phyloP scores from a whole-genome alignment of 1,140 invertebrate genomes.

The Asobara japonica region DNA sequence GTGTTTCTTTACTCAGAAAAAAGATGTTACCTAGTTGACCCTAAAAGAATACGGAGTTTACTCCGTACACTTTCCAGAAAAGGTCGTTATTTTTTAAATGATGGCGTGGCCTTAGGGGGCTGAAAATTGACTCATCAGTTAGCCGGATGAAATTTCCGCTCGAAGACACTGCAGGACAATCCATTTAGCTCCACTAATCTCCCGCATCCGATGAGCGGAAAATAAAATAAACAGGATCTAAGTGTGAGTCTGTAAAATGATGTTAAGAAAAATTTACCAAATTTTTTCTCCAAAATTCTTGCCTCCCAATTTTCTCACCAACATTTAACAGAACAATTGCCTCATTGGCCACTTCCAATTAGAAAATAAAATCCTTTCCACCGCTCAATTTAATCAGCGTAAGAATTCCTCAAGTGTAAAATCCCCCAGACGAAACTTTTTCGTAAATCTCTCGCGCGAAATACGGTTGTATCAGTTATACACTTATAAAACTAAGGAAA shows the following conservation, averaged over 20 bases:
- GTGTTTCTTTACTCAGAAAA: too few relatives aligned
- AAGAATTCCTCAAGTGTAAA: background rate
- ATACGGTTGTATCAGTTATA: constrained; percentile 15
- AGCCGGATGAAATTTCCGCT: background rate
- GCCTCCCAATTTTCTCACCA: background rate
- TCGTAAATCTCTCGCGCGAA: background rate
- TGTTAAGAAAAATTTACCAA: background rate
- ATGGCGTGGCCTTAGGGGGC: background rate
- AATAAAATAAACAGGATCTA: too few relatives aligned
- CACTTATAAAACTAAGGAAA: constrained; percentile 16
- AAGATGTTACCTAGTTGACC: too few relatives aligned
- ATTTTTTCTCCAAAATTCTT: background rate
- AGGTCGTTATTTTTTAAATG: background rate
- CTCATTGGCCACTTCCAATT: too few relatives aligned
- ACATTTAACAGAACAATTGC: too few relatives aligned
- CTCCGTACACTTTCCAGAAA: too few relatives aligned
- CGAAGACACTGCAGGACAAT: background rate
- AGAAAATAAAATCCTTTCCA: too few relatives aligned
- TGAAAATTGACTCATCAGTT: background rate
- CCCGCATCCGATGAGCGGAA: too few relatives aligned
- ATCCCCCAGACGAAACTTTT: background rate
- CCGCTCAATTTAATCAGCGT: background rate
- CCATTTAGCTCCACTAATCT: background rate
- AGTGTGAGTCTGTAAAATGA: background rate
- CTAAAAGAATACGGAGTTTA: too few relatives aligned